Evolutionary conservation across 2,113 vertebrate species (phyloP).

Genomic region (Nerophis lumbriciformis): DNA sequence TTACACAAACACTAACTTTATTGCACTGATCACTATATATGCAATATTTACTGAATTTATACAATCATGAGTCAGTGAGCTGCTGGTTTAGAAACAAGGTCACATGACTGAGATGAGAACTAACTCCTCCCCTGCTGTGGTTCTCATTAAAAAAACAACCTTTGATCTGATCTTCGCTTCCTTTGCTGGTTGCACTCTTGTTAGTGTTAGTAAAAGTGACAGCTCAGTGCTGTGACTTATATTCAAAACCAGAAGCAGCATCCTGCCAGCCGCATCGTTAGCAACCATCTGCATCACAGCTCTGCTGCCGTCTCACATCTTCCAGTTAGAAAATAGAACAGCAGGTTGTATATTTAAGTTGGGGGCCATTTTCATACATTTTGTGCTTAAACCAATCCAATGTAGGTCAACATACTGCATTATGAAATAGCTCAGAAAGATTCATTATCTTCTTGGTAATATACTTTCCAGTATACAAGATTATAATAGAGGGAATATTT

Average conservation of each 20-base stretch:
- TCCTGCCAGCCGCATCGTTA: conserved; percentile 35
- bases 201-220: conserved; percentile 8
- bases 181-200: conserved; percentile 20
- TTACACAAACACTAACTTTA: background rate
- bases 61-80: conserved; percentile 6
- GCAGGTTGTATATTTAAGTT: too few species aligned
- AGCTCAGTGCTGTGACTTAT: conserved; percentile 42
- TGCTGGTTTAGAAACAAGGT: conserved; percentile 3
- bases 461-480: too few species aligned
- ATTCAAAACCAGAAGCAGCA: conserved; percentile 46
- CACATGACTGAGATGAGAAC: conserved; percentile 1
- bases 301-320: conserved; percentile 31
- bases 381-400: too few species aligned
- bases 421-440: too few species aligned
- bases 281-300: conserved; percentile 16
- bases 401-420: too few species aligned
- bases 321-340: background rate
- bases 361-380: too few species aligned
- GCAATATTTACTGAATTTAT: background rate
- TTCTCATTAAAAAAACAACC: conserved; percentile 20
- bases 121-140: background rate
- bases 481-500: too few species aligned
- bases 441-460: too few species aligned
- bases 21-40: background rate
- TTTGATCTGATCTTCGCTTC: conserved; percentile 20